Percentiles rank a stretch among this genome's conserved stretches.
Conservation (phyloP, 2,888 invertebrate species). For the Smittia aterrima region DNA sequence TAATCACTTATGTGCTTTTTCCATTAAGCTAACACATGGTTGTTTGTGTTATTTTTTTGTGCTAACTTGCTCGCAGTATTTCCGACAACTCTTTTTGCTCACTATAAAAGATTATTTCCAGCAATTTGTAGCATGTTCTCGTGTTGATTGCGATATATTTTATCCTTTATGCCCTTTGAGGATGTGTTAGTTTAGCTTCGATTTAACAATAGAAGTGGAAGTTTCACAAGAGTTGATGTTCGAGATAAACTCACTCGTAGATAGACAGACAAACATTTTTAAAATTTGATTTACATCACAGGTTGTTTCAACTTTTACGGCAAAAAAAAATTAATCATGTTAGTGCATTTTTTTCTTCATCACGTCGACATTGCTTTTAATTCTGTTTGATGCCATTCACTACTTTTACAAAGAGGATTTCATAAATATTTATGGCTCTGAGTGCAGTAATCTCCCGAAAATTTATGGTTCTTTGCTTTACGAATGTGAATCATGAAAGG, state of each 20-base stretch:
- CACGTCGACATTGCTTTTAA: background rate
- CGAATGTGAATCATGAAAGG: slow-evolving; percentile 2
- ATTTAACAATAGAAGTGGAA: background rate
- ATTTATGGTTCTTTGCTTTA: background rate
- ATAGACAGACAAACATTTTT: no score
- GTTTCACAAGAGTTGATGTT: background rate
- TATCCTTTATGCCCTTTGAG: background rate
- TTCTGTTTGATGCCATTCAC: background rate
- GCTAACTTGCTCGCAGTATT: background rate
- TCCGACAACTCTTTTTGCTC: slow-evolving; percentile 2
- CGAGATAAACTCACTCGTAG: no score
- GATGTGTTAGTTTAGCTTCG: background rate
- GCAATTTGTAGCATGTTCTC: slow-evolving; percentile 35
- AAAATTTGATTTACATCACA: no score
- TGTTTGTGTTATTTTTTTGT: background rate
- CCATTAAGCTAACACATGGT: slow-evolving; percentile 7
- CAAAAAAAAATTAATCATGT: background rate
- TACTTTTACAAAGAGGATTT: background rate
- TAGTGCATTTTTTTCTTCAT: slow-evolving; percentile 1
- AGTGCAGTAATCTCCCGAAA: background rate
- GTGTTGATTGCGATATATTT: slow-evolving; percentile 25
- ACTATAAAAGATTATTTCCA: slow-evolving; percentile 31
- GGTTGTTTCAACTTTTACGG: no score
- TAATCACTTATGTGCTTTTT: slow-evolving; percentile 8
- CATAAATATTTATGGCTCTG: slow-evolving; percentile 19